Conservation (phyloP, 2,797 vertebrate genomes). For the Propithecus perrieri region DNA sequence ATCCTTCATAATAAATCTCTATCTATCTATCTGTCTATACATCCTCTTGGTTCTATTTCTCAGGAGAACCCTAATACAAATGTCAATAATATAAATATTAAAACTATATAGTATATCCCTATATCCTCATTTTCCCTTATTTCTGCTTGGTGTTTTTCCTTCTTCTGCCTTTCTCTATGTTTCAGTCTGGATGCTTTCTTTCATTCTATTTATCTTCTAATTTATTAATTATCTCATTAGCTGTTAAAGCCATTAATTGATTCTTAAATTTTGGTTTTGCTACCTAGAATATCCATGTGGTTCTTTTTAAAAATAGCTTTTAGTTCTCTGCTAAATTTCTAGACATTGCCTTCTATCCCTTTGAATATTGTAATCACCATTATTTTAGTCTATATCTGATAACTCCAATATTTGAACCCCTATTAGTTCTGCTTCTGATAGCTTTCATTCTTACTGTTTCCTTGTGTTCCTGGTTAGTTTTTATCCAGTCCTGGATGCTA, state of each 20-base stretch:
- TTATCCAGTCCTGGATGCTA: not conserved
- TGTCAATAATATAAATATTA: not conserved
- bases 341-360: not conserved
- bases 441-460: not conserved
- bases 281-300: not conserved
- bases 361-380: not conserved
- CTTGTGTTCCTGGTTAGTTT: not conserved
- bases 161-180: not conserved
- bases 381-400: not conserved
- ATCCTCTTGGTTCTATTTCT: not conserved
- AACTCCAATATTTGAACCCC: not conserved
- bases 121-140: not conserved
- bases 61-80: not conserved
- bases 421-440: not conserved
- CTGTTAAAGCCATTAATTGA: not conserved
- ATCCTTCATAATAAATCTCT: not conserved
- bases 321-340: not conserved
- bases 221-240: not conserved
- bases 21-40: not conserved
- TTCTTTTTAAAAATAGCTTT: slow-evolving; percentile 22
- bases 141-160: not conserved
- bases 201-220: not conserved
- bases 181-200: not conserved
- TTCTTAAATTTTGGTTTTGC: not conserved
- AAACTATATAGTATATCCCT: not conserved